These are phyloP conservation scores for Drosophila subsilvestris DNA, from an alignment of 2,888 invertebrate species.

Conservation along the genomic window DNA sequence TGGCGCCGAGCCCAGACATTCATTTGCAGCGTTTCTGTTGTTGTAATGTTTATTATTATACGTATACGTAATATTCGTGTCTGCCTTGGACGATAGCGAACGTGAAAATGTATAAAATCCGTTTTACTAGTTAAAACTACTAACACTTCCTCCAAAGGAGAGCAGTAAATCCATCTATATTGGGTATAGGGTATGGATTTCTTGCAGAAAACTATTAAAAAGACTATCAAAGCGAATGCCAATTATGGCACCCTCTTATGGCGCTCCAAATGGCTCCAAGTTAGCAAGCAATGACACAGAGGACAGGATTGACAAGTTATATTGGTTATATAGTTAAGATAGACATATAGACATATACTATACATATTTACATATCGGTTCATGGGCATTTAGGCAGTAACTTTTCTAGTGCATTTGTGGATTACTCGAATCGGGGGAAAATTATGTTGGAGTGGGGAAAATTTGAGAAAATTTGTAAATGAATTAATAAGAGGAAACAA, in stretches of 20 bases:
- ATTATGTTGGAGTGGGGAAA: conserved; percentile 46
- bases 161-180: neutral
- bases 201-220: too few species aligned
- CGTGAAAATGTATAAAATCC: conserved; percentile 45
- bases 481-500: conserved; percentile 37
- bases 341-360: conserved; percentile 26
- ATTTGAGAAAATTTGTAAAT: conserved; percentile 17
- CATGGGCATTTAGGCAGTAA: conserved; percentile 24
- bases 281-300: conserved; percentile 5
- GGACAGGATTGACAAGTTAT: conserved; percentile 10
- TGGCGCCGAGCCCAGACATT: conserved; percentile 81
- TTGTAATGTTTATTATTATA: conserved; percentile 67
- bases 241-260: neutral
- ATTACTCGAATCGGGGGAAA: conserved; percentile 44
- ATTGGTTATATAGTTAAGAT: conserved; percentile 11
- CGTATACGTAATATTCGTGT: conserved; percentile 67
- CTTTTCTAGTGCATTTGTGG: conserved; percentile 49
- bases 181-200: too few species aligned
- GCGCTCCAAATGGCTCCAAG: conserved; percentile 9
- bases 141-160: conserved; percentile 18
- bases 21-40: conserved; percentile 53
- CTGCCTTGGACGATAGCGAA: conserved; percentile 28
- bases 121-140: conserved; percentile 60
- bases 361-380: conserved; percentile 48
- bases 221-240: too few species aligned